Evolutionary conservation across 1,140 invertebrate species (phyloP), one percentile per base, ranked within the genome.

Genomic region (Anoplolepis gracilipes): DNA sequence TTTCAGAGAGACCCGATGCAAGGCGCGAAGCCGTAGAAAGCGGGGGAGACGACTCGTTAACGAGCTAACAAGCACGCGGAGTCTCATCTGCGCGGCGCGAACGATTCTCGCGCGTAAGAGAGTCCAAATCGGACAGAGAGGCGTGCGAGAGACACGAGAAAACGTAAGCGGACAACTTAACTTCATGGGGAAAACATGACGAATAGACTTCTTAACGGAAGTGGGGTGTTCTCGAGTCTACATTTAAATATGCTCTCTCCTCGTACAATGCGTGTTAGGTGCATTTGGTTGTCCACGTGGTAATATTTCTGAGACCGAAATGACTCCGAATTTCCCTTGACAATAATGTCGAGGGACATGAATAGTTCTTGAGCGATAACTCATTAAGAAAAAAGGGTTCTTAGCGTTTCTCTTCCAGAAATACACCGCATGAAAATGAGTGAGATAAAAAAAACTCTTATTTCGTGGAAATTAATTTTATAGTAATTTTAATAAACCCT

Each of bases 21-120:
- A 62, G 86, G 85, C 59, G 73, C 85, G 87, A 89, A 79, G 82
- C 77, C 88, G 82, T 85, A 73, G 88, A 85, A 90, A 85, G 25
- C 87, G 28, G 25, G 65, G 46, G 75, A 42, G 73, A 19, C 30
- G 42, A 79, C 65, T 86, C 72, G 72, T 86, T 76, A 86, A 88
- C 85, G 85, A 86, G 75, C 85, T 77, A 79, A 88, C 75, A 46
- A 85, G 64, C 57, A 46, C 64, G n/a, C 65, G 73, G 46, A 84
- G 77, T 70, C 46, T 49, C 70, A 16, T 85, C 22, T 62, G 81
- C 57, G 36, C 59, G 57, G 25, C 57, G 39, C 75, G 61, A 13
- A 16, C 13, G 25, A 6, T n/a, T 73, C 49, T 19, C 55, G 16
- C 55, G 72, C 22, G 36, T 25, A 36, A 28, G 16, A 33, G 42